These are phyloP conservation scores for Auanema freiburgensis DNA, from an alignment of 2,888 invertebrate species.

Conservation along the genomic window DNA sequence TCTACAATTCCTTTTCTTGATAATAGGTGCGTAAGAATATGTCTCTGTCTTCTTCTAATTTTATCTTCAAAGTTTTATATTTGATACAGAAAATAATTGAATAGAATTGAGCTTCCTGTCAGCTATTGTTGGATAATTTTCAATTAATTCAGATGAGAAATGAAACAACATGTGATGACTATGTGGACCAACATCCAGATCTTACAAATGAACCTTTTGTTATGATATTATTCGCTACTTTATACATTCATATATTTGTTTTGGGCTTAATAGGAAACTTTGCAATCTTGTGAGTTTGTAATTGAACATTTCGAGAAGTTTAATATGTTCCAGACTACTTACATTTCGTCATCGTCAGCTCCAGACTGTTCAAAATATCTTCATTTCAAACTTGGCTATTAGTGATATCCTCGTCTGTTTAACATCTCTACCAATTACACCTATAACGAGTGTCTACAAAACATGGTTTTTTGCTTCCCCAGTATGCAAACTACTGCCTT, in stretches of 20 bases:
- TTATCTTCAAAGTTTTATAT: neutral
- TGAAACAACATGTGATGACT: conserved; percentile 42
- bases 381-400: conserved; percentile 90
- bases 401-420: conserved; percentile 90
- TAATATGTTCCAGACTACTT: conserved; percentile 30
- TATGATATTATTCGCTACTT: conserved; percentile 47
- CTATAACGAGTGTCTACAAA: conserved; percentile 84
- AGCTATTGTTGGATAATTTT: conserved; percentile 1
- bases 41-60: neutral
- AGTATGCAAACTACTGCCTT: conserved; percentile 88
- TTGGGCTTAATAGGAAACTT: conserved; percentile 48
- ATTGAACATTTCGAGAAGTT: conserved; percentile 4
- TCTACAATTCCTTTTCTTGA: no score
- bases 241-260: conserved; percentile 54
- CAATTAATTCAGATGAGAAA: conserved; percentile 34
- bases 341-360: conserved; percentile 43
- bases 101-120: neutral
- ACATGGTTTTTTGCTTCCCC: conserved; percentile 89
- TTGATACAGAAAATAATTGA: neutral
- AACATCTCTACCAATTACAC: conserved; percentile 92
- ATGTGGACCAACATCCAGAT: conserved; percentile 53
- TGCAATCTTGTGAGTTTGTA: conserved; percentile 41
- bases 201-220: conserved; percentile 52
- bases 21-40: no score
- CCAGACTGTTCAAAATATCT: conserved; percentile 74